Conservation (phyloP, 2,113 vertebrate genomes). For the Chaenogobius annularis region DNA sequence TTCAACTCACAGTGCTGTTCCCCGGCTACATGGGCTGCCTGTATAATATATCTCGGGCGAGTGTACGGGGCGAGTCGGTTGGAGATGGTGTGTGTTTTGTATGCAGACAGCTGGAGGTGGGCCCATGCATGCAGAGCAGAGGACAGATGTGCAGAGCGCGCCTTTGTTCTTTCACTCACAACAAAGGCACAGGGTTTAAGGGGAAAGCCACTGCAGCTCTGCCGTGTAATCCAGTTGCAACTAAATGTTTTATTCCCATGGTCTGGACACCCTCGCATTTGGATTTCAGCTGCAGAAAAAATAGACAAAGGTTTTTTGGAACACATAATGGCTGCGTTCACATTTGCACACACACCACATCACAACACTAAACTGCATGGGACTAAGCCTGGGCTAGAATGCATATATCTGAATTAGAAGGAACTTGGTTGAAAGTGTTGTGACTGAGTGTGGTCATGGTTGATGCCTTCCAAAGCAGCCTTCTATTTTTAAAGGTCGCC, state of each 20-base stretch:
- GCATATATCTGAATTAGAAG: too few species aligned
- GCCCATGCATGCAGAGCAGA: conserved; percentile 62
- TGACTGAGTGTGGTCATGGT: too few species aligned
- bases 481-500: too few species aligned
- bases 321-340: background rate
- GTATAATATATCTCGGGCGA: background rate
- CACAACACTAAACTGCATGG: background rate
- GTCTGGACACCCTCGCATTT: background rate
- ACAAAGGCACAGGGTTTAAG: conserved; percentile 1
- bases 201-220: conserved; percentile 4
- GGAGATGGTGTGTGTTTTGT: conserved; percentile 47
- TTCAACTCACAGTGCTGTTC: conserved; percentile 62
- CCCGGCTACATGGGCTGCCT: conserved; percentile 29
- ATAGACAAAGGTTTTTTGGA: background rate
- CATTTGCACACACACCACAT: background rate
- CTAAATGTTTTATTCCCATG: conserved; percentile 11
- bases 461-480: too few species aligned
- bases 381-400: background rate
- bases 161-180: conserved; percentile 53
- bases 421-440: too few species aligned
- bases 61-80: background rate
- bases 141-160: conserved; percentile 58
- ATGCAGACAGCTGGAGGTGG: conserved; percentile 71
- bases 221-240: conserved; percentile 1
- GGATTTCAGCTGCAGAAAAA: background rate